phyloP scores from a whole-genome alignment of 1,140 invertebrate species.

The Coenobita brevimanus region DNA sequence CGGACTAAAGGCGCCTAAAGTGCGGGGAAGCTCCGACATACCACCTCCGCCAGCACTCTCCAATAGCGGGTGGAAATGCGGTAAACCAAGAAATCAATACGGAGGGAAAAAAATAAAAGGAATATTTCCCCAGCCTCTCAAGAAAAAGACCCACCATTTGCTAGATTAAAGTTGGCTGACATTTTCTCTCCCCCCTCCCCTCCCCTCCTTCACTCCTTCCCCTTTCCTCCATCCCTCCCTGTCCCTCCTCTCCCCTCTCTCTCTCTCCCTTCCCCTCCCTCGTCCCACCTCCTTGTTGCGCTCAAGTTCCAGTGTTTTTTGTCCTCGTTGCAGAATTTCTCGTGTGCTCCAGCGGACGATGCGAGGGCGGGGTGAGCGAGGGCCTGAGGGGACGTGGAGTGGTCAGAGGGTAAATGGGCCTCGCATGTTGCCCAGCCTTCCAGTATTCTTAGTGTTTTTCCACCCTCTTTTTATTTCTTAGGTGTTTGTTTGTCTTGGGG shows the following conservation, averaged over 20 bases:
- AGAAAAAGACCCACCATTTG: slow-evolving; percentile 65
- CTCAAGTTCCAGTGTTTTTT: no score
- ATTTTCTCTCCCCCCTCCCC: slow-evolving; percentile 42
- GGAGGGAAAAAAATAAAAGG: slow-evolving; percentile 63
- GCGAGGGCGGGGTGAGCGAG: slow-evolving; percentile 8
- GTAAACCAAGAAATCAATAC: slow-evolving; percentile 64
- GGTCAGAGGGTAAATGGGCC: slow-evolving; percentile 56
- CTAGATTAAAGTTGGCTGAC: slow-evolving; percentile 66
- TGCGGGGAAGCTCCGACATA: background rate
- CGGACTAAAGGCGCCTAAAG: background rate
- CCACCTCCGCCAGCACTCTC: background rate
- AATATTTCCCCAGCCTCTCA: slow-evolving; percentile 53
- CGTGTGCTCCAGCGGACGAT: background rate
- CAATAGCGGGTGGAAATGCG: slow-evolving; percentile 48
- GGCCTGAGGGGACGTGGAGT: background rate
- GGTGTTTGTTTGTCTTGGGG: background rate
- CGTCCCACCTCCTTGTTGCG: no score
- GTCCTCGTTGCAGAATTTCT: no score
- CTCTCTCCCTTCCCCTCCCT: slow-evolving; percentile 13
- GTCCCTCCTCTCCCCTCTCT: slow-evolving; percentile 5
- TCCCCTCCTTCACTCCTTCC: slow-evolving; percentile 6
- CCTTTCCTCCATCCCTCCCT: slow-evolving; percentile 38
- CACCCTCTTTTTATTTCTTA: no score
- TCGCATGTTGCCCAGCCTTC: slow-evolving; percentile 25
- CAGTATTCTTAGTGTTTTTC: background rate